phyloP scores from a whole-genome alignment of 2,797 vertebrate genomes.

The Cryptoprocta ferox region DNA sequence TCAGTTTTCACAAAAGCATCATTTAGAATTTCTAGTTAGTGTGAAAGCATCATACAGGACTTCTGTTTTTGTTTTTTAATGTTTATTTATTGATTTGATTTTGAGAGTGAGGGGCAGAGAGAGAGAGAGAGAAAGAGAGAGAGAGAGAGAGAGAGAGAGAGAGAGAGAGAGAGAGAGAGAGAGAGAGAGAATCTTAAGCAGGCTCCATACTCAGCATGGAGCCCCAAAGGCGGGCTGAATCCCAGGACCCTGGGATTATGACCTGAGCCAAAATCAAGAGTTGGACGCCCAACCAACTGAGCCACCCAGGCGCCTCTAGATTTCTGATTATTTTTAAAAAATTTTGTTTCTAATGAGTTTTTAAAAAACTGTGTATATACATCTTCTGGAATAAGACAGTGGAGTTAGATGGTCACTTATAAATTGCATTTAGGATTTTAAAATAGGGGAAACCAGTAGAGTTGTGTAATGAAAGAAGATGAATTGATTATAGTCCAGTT shows the following conservation, averaged over 20 bases:
- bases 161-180: no score
- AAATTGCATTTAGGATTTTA: conserved; percentile 28
- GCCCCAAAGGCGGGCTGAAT: no score
- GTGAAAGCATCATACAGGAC: neutral
- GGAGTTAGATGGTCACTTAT: neutral
- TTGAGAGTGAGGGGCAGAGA: no score
- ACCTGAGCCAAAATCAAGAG: no score
- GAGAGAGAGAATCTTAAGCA: no score
- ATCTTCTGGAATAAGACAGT: neutral
- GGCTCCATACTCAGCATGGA: no score
- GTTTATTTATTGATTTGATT: no score
- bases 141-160: no score
- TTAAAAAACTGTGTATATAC: neutral
- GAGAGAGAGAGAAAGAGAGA: no score
- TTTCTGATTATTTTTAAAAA: conserved; percentile 27
- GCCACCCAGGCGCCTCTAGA: neutral
- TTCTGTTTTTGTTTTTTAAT: neutral
- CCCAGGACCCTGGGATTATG: no score
- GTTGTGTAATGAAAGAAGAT: neutral
- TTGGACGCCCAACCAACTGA: no score
- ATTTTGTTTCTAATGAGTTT: neutral
- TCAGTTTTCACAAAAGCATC: neutral
- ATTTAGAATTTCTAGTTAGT: conserved; percentile 30
- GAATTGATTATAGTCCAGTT: neutral
- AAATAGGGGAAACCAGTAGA: neutral